Evolutionary conservation across 1,140 invertebrate genomes (phyloP).

Genomic region (Nautilus pompilius): DNA sequence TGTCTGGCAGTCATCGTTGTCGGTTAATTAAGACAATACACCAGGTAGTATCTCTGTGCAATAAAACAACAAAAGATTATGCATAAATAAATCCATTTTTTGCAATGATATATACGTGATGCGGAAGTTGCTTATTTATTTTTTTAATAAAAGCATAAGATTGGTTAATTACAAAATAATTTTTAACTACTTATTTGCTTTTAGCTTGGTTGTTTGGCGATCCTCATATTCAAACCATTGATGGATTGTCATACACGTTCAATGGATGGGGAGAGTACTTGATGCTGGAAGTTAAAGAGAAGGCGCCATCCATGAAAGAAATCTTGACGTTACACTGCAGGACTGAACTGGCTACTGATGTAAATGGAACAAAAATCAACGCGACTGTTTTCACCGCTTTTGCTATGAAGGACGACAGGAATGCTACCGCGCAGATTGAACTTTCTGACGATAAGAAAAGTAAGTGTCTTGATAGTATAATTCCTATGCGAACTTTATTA

Average conservation of each 20-base stretch:
- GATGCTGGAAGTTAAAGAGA: background rate
- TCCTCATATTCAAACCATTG: slow-evolving; percentile 23
- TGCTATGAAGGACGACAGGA: slow-evolving; percentile 9
- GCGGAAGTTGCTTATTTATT: no score
- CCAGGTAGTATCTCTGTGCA: no score
- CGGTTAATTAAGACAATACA: no score
- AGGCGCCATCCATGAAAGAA: background rate
- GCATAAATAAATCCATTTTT: no score
- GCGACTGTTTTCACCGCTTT: slow-evolving; percentile 26
- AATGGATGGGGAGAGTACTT: slow-evolving; percentile 28
- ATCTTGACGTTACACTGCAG: background rate
- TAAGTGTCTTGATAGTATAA: no score
- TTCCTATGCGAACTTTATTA: no score
- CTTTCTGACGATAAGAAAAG: slow-evolving; percentile 4
- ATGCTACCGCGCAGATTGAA: slow-evolving; percentile 15
- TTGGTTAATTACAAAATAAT: no score
- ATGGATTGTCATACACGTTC: slow-evolving; percentile 24
- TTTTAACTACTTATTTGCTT: background rate
- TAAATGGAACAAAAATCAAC: slow-evolving; percentile 12
- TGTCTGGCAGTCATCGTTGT: no score
- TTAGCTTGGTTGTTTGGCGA: slow-evolving; percentile 15
- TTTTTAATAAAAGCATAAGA: no score
- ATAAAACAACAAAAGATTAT: no score
- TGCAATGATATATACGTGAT: no score
- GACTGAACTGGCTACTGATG: slow-evolving; percentile 5